Base-by-base conservation (phyloP, 2,113 vertebrate species). In the Coryphaenoides rupestris region DNA sequence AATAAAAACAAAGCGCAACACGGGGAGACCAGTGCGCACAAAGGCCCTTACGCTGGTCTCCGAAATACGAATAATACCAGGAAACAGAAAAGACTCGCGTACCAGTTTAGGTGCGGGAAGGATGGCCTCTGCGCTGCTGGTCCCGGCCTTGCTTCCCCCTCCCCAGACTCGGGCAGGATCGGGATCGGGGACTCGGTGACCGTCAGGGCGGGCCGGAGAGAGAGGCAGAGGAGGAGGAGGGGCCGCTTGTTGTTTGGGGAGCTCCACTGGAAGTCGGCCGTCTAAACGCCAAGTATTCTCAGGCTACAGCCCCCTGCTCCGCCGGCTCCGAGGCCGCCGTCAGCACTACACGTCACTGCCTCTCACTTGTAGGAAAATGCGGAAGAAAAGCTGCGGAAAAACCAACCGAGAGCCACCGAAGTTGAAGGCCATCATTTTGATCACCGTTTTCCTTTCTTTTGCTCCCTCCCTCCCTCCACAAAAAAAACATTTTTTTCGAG, bases 311-410 rank as follows among this genome's bases (percentile, higher is more conserved):
- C 87, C 85, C 87, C 91, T 84, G 93, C 92, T 92, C 91, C 91
- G 89, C 91, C 92, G 91, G 93, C 81, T 84, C 90, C 90, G 86
- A 93, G 91, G 91, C 92, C 91, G 93, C 93, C 93, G 92, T 93
- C 93, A 94, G 92, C 91, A 89, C 91, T 82, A 91, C 90, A 95
- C 94, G 94, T 95, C 93, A 94, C 93, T 90, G 93, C 91, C 90
- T 85, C 86, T 92, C 86, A 94, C 90, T 88, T 84, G 92, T 89
- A 94, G 93, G 93, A 94, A 94, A 95, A 94, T 89, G 91, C 93
- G 94, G 93, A 95, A 95, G 92, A 95, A 95, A 92, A 87, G 82
- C 85, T 84, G 76, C 73, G 89, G 86, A 83, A 87, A 79, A n/a
- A 89, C 85, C 89, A 73, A 87, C 80, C 80, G 72, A 76, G 82